Evolutionary conservation across 2,797 vertebrate genomes (phyloP), one percentile per base, ranked within the genome.

Genomic region (Gadopsis marmoratus): DNA sequence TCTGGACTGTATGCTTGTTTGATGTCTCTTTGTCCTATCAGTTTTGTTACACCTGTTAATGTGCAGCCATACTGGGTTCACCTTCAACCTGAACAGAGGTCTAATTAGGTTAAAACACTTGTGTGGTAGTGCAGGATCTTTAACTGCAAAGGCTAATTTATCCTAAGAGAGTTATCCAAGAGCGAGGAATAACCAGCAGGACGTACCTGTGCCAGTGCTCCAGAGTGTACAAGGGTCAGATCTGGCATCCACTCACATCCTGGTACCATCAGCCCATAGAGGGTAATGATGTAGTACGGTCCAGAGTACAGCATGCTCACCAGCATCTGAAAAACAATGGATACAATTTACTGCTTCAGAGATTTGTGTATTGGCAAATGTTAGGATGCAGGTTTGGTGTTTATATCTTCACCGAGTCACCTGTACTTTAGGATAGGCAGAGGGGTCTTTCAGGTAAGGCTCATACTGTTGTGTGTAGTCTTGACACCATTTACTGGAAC

Each of bases 231-330:
- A 37, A 98, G 92, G 11, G 95, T 97, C 76, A 98, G 59, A 31
- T 99, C 97, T 0, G 94, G 96, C 94, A 98, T 96, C 97, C 97
- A 99, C 71, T 96, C 95, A 74, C 97, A 98, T 6, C 97, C 97
- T 62, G 97, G 97, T 56, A 98, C 96, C 83, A 96, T 87, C 23
- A 99, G 92, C 33, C 97, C 96, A 16, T 99, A 98, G 0, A 98
- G 87, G 33, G 96, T 89, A 29, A 96, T 82, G 73, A 97, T 83
- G 54, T 96, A 96, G 90, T 96, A 97, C 0, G 97, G 98, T 62
- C 97, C 95, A 0, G 96, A 97, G 91, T 99, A 99, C 86, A 98
- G 94, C 96, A 99, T 95, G 87, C 95, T 96, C 3, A 95, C 95
- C 93, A 98, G 90, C 97, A 99, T 98, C 97, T 99, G 92, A 67